phyloP scores from a whole-genome alignment of 1,140 invertebrate genomes.

The Trachelipus rathkii region DNA sequence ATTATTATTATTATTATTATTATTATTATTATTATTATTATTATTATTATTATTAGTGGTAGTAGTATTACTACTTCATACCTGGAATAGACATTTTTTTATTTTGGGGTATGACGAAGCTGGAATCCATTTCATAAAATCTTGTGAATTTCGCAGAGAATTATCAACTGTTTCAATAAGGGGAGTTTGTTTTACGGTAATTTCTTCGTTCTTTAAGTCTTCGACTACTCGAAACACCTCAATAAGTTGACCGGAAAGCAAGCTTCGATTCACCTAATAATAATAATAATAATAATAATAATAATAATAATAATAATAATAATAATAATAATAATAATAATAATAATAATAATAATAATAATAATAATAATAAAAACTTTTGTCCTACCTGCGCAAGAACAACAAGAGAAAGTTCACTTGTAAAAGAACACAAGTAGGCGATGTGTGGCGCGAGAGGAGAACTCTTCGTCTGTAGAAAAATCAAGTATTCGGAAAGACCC shows the following conservation, averaged over 20 bases:
- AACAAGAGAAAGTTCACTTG: not conserved
- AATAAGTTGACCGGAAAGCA: not conserved
- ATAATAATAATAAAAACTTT: not conserved
- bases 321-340: not conserved
- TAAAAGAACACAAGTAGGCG: not conserved
- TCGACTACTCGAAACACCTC: not conserved
- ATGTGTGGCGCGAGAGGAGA: not conserved
- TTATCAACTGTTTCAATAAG: not conserved
- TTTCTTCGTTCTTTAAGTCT: slow-evolving; percentile 1
- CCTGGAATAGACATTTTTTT: not conserved
- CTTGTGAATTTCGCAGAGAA: not conserved
- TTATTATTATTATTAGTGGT: no score
- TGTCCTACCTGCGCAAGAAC: not conserved
- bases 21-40: no score
- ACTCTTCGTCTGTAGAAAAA: not conserved
- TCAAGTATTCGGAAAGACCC: not conserved
- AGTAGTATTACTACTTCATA: not conserved
- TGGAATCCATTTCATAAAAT: not conserved
- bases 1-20: not conserved
- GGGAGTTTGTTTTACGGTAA: not conserved
- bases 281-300: slow-evolving; percentile 4
- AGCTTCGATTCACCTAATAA: slow-evolving; percentile 1
- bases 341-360: not conserved
- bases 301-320: not conserved
- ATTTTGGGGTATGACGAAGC: not conserved